Base-by-base conservation (phyloP, 2,113 vertebrate species). In the Cephalopterus ornatus region DNA sequence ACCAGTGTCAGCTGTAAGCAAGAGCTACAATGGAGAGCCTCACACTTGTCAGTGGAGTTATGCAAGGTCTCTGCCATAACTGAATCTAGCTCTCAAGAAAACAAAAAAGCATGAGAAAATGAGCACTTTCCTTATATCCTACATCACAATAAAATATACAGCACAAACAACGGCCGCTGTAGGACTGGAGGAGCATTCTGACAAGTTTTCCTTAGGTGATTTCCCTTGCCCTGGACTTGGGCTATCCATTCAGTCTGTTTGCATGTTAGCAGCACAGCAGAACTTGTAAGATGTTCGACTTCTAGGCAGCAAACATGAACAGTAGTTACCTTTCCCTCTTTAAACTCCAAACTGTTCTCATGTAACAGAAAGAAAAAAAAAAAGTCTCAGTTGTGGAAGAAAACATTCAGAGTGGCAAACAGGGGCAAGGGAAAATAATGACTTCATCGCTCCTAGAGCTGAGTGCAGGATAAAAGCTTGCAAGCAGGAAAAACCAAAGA, bases 141-240 rank as follows among this genome's bases (percentile, higher is more conserved):
- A n/a, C 35, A 72, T 18, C 63, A 55, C 30, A 44, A 52, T 35
- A 85, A 85, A 74, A 72, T 8, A 72, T 0, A 42, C 0, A 18
- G 59, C 41, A 72, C n/a, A 50, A 91, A 74, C n/a, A 11, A 65
- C 6, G 28, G 80, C 20, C 0, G 0, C 13, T 55, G 13, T 0
- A 53, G 49, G 49, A 62, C 44, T 30, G 32, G 35, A 80, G 28
- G 5, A 85, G 32, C 53, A 65, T 20, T 35, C 26, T 50, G 42
- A 49, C 28, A 70, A 72, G 47, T 27, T 19, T 74, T 65, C 28
- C 6, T 59, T 15, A 28, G 30, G 30, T 49, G 30, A 76, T 9
- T 47, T 68, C 63, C 58, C 33, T 70, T 39, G n/a, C 37, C 24
- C 12, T 8, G 10, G 72, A 73, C 33, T 32, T 33, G 18, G 24